Evolutionary conservation across 2,888 invertebrate genomes (phyloP).

Genomic region (Heteropelma amictum): DNA sequence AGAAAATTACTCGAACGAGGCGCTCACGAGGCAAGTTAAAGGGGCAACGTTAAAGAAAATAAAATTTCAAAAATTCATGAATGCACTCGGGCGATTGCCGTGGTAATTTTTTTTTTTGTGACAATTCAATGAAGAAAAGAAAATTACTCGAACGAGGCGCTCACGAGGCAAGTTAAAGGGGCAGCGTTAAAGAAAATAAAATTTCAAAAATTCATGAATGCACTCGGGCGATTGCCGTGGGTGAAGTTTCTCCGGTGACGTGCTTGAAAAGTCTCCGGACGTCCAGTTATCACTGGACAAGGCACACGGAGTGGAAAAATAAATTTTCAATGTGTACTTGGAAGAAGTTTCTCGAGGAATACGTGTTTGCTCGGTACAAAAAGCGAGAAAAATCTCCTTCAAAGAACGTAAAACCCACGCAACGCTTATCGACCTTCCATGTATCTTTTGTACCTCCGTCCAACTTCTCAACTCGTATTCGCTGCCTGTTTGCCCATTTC

Average conservation of each 20-base stretch:
- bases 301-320: slow-evolving; percentile 52
- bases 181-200: neutral
- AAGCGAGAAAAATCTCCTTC: slow-evolving; percentile 44
- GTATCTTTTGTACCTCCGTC: slow-evolving; percentile 46
- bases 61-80: too few relatives aligned
- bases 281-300: slow-evolving; percentile 40
- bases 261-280: slow-evolving; percentile 39
- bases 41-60: neutral
- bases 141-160: neutral
- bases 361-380: slow-evolving; percentile 4
- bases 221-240: slow-evolving; percentile 16
- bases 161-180: slow-evolving; percentile 13
- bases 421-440: slow-evolving; percentile 53
- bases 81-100: too few relatives aligned
- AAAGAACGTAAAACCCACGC: slow-evolving; percentile 47
- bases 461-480: slow-evolving; percentile 1
- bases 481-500: too few relatives aligned
- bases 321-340: slow-evolving; percentile 51
- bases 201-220: slow-evolving; percentile 27
- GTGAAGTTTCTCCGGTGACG: neutral
- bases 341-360: slow-evolving; percentile 15
- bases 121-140: neutral
- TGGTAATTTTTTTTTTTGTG: too few relatives aligned
- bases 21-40: neutral
- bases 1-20: neutral